phyloP scores from a whole-genome alignment of 2,113 vertebrate genomes.

The Centropus unirufus region DNA sequence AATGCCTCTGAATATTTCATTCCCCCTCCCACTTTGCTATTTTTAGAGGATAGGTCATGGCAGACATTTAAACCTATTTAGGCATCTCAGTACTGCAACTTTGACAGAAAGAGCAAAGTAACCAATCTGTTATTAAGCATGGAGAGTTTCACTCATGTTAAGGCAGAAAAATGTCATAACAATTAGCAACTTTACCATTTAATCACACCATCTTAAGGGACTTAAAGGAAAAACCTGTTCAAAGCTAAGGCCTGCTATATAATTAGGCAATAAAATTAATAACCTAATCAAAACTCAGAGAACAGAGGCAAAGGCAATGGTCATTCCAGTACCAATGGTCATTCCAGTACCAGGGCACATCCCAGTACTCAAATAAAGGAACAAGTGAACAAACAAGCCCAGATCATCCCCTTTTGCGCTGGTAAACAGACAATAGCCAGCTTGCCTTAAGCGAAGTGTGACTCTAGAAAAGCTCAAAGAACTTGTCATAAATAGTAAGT shows the following conservation, averaged over 20 bases:
- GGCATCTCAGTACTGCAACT: background rate
- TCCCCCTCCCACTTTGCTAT: background rate
- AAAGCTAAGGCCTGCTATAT: background rate
- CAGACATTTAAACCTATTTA: background rate
- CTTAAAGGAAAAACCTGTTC: background rate
- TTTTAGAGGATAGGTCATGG: background rate
- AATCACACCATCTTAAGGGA: background rate
- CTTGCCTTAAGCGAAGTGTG: background rate
- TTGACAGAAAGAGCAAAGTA: background rate
- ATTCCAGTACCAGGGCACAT: background rate
- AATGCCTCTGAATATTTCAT: background rate
- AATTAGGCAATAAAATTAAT: background rate
- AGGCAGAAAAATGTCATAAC: background rate
- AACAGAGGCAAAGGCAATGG: background rate
- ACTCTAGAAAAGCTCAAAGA: background rate
- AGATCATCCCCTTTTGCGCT: background rate
- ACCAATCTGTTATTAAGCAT: background rate
- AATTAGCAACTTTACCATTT: background rate
- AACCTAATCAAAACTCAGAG: background rate
- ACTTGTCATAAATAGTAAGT: background rate
- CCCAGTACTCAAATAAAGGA: background rate
- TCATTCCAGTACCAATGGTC: background rate
- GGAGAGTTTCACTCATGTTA: background rate
- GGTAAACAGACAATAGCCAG: background rate
- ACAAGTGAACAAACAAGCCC: background rate